Conservation (phyloP, 2,888 invertebrate species). For the Epistrophe grossulariae region DNA sequence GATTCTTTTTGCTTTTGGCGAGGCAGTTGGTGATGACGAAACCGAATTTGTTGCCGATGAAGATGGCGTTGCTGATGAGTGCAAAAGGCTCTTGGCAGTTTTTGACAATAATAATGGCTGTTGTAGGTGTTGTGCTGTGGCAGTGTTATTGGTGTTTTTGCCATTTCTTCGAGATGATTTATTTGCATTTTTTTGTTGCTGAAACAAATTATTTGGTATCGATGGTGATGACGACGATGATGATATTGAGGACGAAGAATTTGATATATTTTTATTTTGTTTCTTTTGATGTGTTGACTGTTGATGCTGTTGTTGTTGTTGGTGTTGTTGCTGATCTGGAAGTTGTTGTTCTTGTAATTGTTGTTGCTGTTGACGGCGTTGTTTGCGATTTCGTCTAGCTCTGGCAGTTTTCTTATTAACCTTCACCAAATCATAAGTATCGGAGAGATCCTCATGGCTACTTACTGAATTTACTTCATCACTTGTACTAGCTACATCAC, state of each 20-base stretch:
- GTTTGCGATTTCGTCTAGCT: slow-evolving; percentile 64
- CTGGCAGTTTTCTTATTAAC: slow-evolving; percentile 53
- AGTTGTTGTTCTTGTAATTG: slow-evolving; percentile 62
- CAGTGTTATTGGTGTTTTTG: slow-evolving; percentile 55
- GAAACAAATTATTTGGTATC: slow-evolving; percentile 30
- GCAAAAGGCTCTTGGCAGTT: slow-evolving; percentile 54
- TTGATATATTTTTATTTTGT: slow-evolving; percentile 53
- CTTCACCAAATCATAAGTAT: slow-evolving; percentile 74
- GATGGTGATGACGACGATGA: slow-evolving; percentile 38
- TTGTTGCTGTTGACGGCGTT: slow-evolving; percentile 66
- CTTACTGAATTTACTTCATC: slow-evolving; percentile 80
- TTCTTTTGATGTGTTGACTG: slow-evolving; percentile 50
- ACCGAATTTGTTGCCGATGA: slow-evolving; percentile 80
- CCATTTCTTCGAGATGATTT: slow-evolving; percentile 48
- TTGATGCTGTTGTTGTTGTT: slow-evolving; percentile 41
- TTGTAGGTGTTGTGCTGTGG: slow-evolving; percentile 50
- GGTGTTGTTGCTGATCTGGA: slow-evolving; percentile 35
- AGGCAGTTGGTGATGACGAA: slow-evolving; percentile 79
- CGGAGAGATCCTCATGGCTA: slow-evolving; percentile 79
- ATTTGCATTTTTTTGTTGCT: slow-evolving; percentile 56
- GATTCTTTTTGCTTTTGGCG: slow-evolving; percentile 78
- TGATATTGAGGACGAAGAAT: slow-evolving; percentile 45
- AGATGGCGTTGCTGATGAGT: slow-evolving; percentile 64
- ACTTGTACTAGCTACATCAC: slow-evolving; percentile 78
- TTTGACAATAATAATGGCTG: slow-evolving; percentile 30